Percentiles rank a stretch among this genome's conserved stretches.
These are phyloP conservation scores for Gortyna flavago DNA, from an alignment of 2,888 invertebrate genomes.

Conservation along the genomic window DNA sequence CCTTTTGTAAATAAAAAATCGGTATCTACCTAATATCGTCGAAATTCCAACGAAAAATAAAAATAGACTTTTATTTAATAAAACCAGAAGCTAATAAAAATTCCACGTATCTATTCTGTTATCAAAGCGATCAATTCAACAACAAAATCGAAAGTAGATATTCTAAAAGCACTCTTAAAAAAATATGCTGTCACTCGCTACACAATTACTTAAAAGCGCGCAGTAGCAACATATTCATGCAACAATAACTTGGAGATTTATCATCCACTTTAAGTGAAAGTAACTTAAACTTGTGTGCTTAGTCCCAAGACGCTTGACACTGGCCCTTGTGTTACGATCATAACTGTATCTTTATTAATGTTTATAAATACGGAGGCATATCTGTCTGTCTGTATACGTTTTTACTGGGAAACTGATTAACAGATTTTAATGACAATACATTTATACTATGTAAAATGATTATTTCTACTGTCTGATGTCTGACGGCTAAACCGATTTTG, in stretches of 20 bases:
- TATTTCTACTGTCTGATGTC: background rate
- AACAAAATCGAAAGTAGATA: slow-evolving; percentile 39
- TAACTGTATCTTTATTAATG: slow-evolving; percentile 41
- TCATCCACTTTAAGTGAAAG: slow-evolving; percentile 58
- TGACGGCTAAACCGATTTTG: too few relatives aligned
- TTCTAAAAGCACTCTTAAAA: slow-evolving; percentile 13
- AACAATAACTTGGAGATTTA: slow-evolving; percentile 56
- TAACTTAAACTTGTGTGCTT: slow-evolving; percentile 28
- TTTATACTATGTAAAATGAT: background rate
- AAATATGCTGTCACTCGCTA: slow-evolving; percentile 14
- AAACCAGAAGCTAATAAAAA: slow-evolving; percentile 7
- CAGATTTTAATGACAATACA: background rate
- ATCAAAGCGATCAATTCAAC: slow-evolving; percentile 17
- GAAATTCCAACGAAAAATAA: background rate
- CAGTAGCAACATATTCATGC: slow-evolving; percentile 17
- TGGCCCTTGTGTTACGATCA: slow-evolving; percentile 36
- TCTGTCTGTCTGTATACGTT: slow-evolving; percentile 1
- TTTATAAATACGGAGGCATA: background rate
- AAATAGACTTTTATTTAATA: background rate
- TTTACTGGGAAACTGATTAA: background rate
- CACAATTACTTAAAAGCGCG: slow-evolving; percentile 28
- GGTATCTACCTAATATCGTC: background rate
- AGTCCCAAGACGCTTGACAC: slow-evolving; percentile 31
- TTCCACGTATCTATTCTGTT: background rate
- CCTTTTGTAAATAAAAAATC: background rate